Conservation (phyloP, 2,888 invertebrate species). For the Harpalus rubripes region DNA sequence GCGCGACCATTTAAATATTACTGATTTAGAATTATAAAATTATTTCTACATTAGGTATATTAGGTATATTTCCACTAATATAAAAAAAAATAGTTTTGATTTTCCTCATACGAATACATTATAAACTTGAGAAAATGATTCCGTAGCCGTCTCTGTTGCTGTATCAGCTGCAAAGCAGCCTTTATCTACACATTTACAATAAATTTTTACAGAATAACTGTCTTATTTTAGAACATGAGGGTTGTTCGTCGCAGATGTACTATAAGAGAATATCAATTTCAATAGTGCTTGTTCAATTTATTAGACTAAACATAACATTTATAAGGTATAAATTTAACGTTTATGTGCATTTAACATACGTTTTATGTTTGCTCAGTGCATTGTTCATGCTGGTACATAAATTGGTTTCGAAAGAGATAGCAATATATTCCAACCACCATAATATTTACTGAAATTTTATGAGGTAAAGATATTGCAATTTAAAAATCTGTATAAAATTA, state of each 20-base stretch:
- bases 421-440: slow-evolving; percentile 37
- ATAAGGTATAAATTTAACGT: slow-evolving; percentile 54
- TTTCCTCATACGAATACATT: too few species aligned
- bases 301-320: slow-evolving; percentile 63
- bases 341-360: slow-evolving; percentile 50
- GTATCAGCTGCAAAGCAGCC: slow-evolving; percentile 15
- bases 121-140: neutral
- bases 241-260: slow-evolving; percentile 50
- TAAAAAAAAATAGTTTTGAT: too few species aligned
- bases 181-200: slow-evolving; percentile 21
- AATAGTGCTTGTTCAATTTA: slow-evolving; percentile 60
- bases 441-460: slow-evolving; percentile 41
- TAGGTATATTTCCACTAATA: too few species aligned
- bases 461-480: slow-evolving; percentile 1
- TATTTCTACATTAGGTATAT: too few species aligned
- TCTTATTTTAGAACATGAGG: slow-evolving; percentile 48
- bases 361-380: slow-evolving; percentile 60
- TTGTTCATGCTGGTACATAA: slow-evolving; percentile 66
- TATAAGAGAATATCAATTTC: slow-evolving; percentile 13
- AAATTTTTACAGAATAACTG: slow-evolving; percentile 30
- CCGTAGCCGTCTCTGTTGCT: slow-evolving; percentile 2
- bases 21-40: too few species aligned
- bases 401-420: slow-evolving; percentile 46
- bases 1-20: too few species aligned
- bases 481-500: neutral